Base-by-base conservation (phyloP, 2,113 vertebrate species). In the Carassius gibelio region DNA sequence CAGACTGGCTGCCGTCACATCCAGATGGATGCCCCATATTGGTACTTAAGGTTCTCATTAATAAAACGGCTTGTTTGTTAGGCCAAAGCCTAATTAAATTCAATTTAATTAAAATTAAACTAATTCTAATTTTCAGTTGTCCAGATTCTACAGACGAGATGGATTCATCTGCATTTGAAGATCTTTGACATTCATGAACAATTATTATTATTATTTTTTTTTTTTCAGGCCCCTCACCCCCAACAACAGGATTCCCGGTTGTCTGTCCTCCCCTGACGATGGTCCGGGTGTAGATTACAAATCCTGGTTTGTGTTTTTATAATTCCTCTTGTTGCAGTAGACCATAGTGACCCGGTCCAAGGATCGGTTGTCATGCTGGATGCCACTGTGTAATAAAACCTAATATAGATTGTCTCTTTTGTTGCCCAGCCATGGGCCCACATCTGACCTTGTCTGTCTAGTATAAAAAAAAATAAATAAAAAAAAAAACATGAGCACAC, bases 401-500 rank as follows among this genome's bases (percentile, higher is more conserved):
- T 81, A 26, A 81, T 81, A 69, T 81, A 81, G 80, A 81, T 81
- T 81, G 80, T 81, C 80, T 81, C 42, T 81, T 81, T 69, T 81
- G 62, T 64, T 52, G 80, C 62, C 64, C 45, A 81, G 64, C 62
- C 45, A 19, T 81, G 30, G 64, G 68, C 80, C 23, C 48, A 68
- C 64, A 81, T 81, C 80, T 81, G 80, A 81, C 80, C 80, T 81
- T 81, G 80, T 68, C 64, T 81, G 61, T 81, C 42, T 81, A 8
- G 8, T 19, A 34, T 26, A 76, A 81, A 69, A 45, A 68, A 80
- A 45, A 26, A 26, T 1, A 26, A 26, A 26, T 26, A 26, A 26
- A 26, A 26, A 26, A 26, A 26, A 26, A 26, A 26, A 26, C 26
- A 26, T 61, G 0, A 81, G 45, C 21, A 1, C 26, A 17, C 66